Percentiles rank a stretch among this genome's conserved stretches.
phyloP scores from a whole-genome alignment of 2,113 vertebrate genomes.

The Nannospalax galili region DNA sequence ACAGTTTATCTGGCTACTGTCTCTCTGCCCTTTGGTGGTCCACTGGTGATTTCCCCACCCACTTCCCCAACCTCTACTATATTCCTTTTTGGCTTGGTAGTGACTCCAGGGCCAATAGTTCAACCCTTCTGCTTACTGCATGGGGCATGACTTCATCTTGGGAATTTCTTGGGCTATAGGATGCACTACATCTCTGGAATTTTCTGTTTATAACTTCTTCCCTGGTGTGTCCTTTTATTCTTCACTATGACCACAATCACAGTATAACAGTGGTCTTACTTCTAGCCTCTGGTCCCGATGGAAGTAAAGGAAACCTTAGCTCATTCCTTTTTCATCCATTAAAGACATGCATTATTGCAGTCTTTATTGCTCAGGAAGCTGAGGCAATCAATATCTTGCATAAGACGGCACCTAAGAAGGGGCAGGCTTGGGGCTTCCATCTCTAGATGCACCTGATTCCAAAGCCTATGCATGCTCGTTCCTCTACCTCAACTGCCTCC shows the following conservation, averaged over 20 bases:
- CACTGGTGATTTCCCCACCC: not conserved
- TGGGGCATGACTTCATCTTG: not conserved
- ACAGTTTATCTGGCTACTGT: not conserved
- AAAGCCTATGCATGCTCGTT: not conserved
- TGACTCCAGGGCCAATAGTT: not conserved
- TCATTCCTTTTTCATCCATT: not conserved
- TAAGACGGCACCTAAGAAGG: not conserved
- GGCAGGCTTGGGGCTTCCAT: not conserved
- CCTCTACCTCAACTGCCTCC: not conserved
- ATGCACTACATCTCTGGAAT: not conserved
- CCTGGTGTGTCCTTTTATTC: not conserved
- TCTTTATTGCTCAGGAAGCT: not conserved
- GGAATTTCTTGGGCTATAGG: not conserved
- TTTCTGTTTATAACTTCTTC: not conserved
- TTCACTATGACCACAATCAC: not conserved
- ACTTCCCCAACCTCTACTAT: not conserved
- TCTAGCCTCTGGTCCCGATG: not conserved
- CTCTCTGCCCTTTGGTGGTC: not conserved
- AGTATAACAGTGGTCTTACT: not conserved
- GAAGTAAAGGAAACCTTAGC: not conserved
- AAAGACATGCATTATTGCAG: not conserved
- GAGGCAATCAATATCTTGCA: not conserved
- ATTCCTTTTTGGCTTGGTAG: not conserved
- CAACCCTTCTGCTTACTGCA: not conserved
- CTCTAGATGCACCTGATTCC: not conserved